Evolutionary conservation across 2,113 vertebrate genomes (phyloP).

Genomic region (Hippocampus guttulatus): DNA sequence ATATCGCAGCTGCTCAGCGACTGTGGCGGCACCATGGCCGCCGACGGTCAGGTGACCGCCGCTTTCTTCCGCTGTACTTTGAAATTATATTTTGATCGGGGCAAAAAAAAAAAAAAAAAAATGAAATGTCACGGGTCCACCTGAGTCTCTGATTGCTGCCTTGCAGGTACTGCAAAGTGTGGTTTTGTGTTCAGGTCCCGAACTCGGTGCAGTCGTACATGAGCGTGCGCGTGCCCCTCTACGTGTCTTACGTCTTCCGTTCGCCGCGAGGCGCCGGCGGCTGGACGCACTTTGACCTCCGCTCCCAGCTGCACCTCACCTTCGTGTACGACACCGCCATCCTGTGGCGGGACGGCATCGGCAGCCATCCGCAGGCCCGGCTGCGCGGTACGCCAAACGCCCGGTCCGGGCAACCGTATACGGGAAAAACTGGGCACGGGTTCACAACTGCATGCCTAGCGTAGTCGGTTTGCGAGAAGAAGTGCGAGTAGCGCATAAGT

Average conservation of each 20-base stretch:
- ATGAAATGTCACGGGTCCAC: too few relatives aligned
- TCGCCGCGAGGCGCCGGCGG: slow-evolving; percentile 82
- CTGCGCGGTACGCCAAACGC: slow-evolving; percentile 76
- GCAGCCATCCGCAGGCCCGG: slow-evolving; percentile 87
- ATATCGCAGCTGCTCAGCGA: slow-evolving; percentile 92
- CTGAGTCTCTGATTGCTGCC: too few relatives aligned
- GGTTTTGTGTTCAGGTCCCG: slow-evolving; percentile 79
- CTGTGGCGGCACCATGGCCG: slow-evolving; percentile 85
- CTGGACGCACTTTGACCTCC: slow-evolving; percentile 95
- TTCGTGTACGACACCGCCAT: slow-evolving; percentile 98
- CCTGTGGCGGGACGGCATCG: slow-evolving; percentile 88
- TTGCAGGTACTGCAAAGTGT: too few relatives aligned
- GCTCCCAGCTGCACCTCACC: slow-evolving; percentile 87
- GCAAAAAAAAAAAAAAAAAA: too few relatives aligned
- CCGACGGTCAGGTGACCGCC: slow-evolving; percentile 71
- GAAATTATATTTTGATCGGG: background rate
- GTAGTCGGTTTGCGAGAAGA: too few relatives aligned
- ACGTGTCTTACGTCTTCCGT: slow-evolving; percentile 91
- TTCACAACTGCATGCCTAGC: too few relatives aligned
- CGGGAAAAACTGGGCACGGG: too few relatives aligned
- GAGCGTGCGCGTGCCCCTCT: slow-evolving; percentile 87
- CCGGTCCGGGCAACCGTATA: too few relatives aligned
- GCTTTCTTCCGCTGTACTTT: background rate
- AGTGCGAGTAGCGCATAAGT: too few relatives aligned
- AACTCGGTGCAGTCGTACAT: slow-evolving; percentile 94